phyloP scores from a whole-genome alignment of 2,113 vertebrate species.

The Calidris pygmaea region DNA sequence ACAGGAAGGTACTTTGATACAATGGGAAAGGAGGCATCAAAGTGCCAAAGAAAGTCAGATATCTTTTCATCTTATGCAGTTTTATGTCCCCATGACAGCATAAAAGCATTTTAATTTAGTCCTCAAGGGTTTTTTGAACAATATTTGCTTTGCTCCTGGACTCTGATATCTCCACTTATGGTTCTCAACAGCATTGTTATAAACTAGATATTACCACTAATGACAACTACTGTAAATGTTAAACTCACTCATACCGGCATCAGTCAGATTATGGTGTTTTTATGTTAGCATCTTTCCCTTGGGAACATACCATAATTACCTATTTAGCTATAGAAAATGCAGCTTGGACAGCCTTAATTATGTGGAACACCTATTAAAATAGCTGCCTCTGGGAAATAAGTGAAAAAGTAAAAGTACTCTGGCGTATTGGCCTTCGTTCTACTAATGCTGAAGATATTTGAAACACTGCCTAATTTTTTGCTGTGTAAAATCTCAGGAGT shows the following conservation, averaged over 20 bases:
- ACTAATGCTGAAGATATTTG: not conserved
- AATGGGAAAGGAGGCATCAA: not conserved
- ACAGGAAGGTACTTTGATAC: not conserved
- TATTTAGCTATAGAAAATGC: not conserved
- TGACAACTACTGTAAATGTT: not conserved
- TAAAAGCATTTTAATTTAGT: not conserved
- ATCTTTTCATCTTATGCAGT: not conserved
- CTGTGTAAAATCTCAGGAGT: not conserved
- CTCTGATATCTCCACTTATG: not conserved
- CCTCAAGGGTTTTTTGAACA: not conserved
- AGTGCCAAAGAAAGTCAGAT: not conserved
- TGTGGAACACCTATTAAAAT: not conserved
- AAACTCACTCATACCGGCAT: not conserved
- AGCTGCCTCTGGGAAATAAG: slow-evolving; percentile 5
- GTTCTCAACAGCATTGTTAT: not conserved
- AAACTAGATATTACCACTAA: not conserved
- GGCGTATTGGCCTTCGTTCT: not conserved
- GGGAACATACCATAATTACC: not conserved
- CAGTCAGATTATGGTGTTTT: not conserved
- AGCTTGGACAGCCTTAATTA: slow-evolving; percentile 5
- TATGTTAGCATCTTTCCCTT: not conserved
- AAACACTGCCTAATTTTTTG: not conserved
- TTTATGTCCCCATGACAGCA: not conserved
- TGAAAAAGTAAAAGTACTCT: not conserved
- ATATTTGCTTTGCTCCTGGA: not conserved